Percentiles rank a stretch among this genome's conserved stretches.
These are phyloP conservation scores for Micropterix aruncella DNA, from an alignment of 2,888 invertebrate species.

Conservation along the genomic window DNA sequence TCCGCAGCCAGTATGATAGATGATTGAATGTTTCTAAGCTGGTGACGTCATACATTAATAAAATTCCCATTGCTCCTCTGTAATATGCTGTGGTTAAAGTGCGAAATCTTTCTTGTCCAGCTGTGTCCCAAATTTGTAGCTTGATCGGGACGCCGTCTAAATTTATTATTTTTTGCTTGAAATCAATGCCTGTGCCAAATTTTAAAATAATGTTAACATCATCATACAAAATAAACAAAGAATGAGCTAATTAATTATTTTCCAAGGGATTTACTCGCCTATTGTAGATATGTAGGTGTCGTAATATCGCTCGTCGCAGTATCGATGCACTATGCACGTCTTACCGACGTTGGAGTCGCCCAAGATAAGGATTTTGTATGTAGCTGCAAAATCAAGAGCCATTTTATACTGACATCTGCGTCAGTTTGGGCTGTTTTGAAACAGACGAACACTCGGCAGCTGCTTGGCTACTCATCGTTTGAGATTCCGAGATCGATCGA, in stretches of 20 bases:
- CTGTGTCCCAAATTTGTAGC: slow-evolving; percentile 80
- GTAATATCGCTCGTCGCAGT: slow-evolving; percentile 80
- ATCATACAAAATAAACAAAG: slow-evolving; percentile 1
- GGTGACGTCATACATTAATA: slow-evolving; percentile 83
- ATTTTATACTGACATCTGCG: too few relatives aligned
- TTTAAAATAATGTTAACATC: slow-evolving; percentile 7
- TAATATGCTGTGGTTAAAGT: slow-evolving; percentile 82
- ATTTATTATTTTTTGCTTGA: slow-evolving; percentile 81
- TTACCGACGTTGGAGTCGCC: slow-evolving; percentile 86
- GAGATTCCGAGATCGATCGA: too few relatives aligned
- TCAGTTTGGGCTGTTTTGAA: too few relatives aligned
- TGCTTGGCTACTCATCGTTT: too few relatives aligned
- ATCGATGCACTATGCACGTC: slow-evolving; percentile 81
- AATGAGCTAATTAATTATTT: neutral
- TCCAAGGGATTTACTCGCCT: slow-evolving; percentile 52
- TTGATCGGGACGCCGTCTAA: slow-evolving; percentile 77
- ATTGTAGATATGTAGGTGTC: slow-evolving; percentile 85
- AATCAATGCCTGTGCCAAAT: slow-evolving; percentile 58
- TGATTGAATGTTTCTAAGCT: slow-evolving; percentile 84
- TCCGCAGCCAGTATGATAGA: slow-evolving; percentile 79
- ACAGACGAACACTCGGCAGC: too few relatives aligned
- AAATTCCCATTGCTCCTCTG: slow-evolving; percentile 81
- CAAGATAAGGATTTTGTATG: slow-evolving; percentile 74
- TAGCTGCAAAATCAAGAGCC: slow-evolving; percentile 77
- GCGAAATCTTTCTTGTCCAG: slow-evolving; percentile 61